Evolutionary conservation across 2,113 vertebrate genomes (phyloP), one percentile per base, ranked within the genome.

Genomic region (Peromyscus californicus): DNA sequence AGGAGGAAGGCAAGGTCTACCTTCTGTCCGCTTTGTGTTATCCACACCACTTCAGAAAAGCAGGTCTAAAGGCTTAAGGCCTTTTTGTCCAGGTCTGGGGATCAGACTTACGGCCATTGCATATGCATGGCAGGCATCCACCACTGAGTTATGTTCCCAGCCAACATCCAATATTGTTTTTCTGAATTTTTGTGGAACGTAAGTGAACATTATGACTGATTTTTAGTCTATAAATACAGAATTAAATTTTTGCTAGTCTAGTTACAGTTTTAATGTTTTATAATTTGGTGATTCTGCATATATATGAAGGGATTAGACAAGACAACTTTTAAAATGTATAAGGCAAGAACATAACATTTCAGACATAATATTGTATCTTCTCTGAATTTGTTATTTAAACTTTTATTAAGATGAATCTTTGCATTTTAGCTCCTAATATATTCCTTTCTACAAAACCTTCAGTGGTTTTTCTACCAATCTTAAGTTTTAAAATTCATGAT

Each of bases 191-290:
- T 91, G 70, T 93, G 95, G 94, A 90, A 11, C 70, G 36, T 80
- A 83, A 91, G 26, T 78, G 45, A 95, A 92, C 15, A 51, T 84
- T 82, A 2, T 86, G 89, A 92, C 24, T 91, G 29, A 95, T 82
- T 97, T 97, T 97, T 89, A 97, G 54, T 42, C 79, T 45, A 17
- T 48, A 93, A 89, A 89, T 9, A 61, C 31, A 19, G n/a, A 94
- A 75, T 94, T 86, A 74, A 87, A n/a, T 92, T 74, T 96, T 96
- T 26, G 57, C 48, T 88, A 3, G 48, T 90, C 74, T 94, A 59
- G 36, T 95, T 95, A 63, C 75, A 80, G 8, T 94, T 95, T 95
- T 91, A 63, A 65, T 89, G 88, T 48, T 79, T 94, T 95, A 89
- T 74, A 79, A 94, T 26, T 96, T 51, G 67, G 29, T 57, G 29